Evolutionary conservation across 1,140 invertebrate species (phyloP).

Genomic region (Doryteuthis pealeii): DNA sequence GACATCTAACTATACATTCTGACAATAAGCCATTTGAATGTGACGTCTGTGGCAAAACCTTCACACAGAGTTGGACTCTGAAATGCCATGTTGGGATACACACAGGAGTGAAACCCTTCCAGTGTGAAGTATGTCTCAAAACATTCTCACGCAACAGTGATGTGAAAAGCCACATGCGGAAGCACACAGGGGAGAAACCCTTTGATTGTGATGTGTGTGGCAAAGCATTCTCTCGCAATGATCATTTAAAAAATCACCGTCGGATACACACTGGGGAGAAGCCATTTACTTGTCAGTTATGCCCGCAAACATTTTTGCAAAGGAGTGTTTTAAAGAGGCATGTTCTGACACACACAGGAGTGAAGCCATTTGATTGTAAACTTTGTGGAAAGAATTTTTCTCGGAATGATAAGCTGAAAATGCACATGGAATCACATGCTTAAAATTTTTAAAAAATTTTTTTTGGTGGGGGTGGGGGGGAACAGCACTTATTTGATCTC

Average conservation of each 20-base stretch:
- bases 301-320: conserved; percentile 19
- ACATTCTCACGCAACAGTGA: conserved; percentile 14
- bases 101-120: conserved; percentile 15
- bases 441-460: conserved; percentile 20
- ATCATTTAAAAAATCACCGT: conserved; percentile 16
- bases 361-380: no score
- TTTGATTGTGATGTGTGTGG: conserved; percentile 23
- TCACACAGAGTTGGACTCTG: conserved; percentile 13
- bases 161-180: conserved; percentile 18
- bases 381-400: conserved; percentile 18
- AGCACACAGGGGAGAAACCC: conserved; percentile 26
- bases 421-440: conserved; percentile 21
- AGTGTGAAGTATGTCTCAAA: conserved; percentile 22
- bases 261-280: conserved; percentile 18
- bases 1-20: conserved; percentile 22
- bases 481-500: no score
- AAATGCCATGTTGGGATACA: conserved; percentile 22
- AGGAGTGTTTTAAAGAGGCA: no score
- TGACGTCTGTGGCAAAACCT: conserved; percentile 18
- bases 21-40: conserved; percentile 18
- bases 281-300: conserved; percentile 21
- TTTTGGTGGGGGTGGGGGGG: no score
- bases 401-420: conserved; percentile 1
- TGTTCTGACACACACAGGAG: no score
- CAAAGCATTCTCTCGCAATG: conserved; percentile 18